A percentile compares a stretch with the other conserved stretches of the same genome.
phyloP scores from a whole-genome alignment of 1,140 invertebrate species.

The Solenopsis fugax region DNA sequence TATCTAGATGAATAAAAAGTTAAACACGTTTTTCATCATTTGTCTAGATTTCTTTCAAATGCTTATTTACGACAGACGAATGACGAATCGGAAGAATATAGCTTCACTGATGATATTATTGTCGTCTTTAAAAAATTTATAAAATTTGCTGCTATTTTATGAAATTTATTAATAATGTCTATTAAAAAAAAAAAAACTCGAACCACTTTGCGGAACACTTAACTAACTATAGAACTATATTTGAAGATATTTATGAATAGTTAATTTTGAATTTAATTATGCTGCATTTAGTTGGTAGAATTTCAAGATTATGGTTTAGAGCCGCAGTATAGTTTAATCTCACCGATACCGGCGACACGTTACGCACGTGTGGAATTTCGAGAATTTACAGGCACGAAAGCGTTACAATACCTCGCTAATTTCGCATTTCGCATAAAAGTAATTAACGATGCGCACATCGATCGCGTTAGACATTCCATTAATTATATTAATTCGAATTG shows the following conservation, averaged over 20 bases:
- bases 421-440: slow-evolving; percentile 5
- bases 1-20: background rate
- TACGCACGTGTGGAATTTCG: slow-evolving; percentile 21
- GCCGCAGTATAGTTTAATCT: background rate
- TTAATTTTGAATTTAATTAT: background rate
- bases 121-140: background rate
- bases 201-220: background rate
- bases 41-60: background rate
- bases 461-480: background rate
- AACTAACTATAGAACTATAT: background rate
- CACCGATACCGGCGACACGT: background rate
- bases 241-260: background rate
- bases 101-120: background rate
- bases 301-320: slow-evolving; percentile 3
- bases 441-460: background rate
- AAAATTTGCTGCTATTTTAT: background rate
- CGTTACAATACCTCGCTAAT: background rate
- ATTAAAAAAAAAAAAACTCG: background rate
- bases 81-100: background rate
- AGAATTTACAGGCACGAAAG: background rate
- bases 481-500: background rate
- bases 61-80: background rate
- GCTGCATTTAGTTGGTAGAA: background rate
- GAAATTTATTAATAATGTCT: background rate
- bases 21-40: background rate